Evolutionary conservation across 2,113 vertebrate species (phyloP), one percentile per base, ranked within the genome.

Genomic region (Oplegnathus fasciatus): DNA sequence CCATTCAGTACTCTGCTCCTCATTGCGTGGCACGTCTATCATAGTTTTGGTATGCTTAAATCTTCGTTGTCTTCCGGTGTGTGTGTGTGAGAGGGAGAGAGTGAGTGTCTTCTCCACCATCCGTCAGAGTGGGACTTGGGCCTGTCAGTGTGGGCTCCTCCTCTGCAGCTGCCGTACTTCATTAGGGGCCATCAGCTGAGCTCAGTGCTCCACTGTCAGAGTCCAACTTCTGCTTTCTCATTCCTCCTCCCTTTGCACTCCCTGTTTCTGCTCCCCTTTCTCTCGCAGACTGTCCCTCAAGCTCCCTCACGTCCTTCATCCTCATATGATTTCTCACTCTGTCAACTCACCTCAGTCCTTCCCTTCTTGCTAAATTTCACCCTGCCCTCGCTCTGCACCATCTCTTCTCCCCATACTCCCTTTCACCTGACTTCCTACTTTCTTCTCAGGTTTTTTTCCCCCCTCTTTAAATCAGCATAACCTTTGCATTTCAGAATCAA

Each of bases 171-270:
- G 90, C 86, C 74, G 68, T 82, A 86, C 89, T 92, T 94, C 93
- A 94, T 94, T 94, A 94, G 85, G 83, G 80, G 82, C 85, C 92
- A 91, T 94, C 93, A 93, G 83, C 85, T 84, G 75, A 89, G 82
- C 89, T 89, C 90, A 83, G 84, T 85, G 68, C 87, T 85, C 82
- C 1, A 81, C 90, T 92, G 92, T 93, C 92, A 91, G 86, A 92
- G 85, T 88, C 87, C 87, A 70, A 85, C 78, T 91, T 67, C 69
- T 65, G 78, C 82, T 86, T 89, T 78, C 83, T 83, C 80, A 6
- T 74, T 78, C 65, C 78, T 55, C 62, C 66, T 82, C 69, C 68
- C 58, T 81, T 83, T 86, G 57, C 64, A 3, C 50, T 32, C 72
- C 42, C 64, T 73, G 10, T 60, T n/a, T 52, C 55, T 67, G 6